phyloP scores from a whole-genome alignment of 2,113 vertebrate species.

The Excalfactoria chinensis region DNA sequence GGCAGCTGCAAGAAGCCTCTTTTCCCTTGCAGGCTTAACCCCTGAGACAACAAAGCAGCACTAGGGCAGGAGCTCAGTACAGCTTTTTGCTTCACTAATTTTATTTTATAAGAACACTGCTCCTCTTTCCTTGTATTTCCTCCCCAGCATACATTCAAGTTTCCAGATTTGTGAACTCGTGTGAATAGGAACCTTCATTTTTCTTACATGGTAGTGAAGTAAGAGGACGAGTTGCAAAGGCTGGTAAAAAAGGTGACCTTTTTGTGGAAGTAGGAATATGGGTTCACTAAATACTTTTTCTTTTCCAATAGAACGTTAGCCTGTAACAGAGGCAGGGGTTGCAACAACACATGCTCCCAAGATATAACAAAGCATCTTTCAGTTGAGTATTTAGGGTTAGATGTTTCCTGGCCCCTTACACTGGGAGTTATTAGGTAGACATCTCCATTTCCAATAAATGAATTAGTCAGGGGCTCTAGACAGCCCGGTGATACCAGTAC shows the following conservation, averaged over 20 bases:
- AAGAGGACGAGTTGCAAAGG: background rate
- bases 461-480: background rate
- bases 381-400: background rate
- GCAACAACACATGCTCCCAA: background rate
- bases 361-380: background rate
- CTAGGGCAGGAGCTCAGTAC: background rate
- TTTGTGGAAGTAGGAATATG: background rate
- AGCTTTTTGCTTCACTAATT: background rate
- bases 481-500: background rate
- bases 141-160: background rate
- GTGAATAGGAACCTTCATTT: background rate
- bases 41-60: background rate
- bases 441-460: background rate
- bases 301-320: background rate
- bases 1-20: background rate
- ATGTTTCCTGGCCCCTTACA: background rate
- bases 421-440: background rate
- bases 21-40: background rate
- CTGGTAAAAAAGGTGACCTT: background rate
- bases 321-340: background rate
- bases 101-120: background rate
- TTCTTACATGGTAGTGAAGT: background rate
- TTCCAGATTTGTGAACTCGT: background rate
- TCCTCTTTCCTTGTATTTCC: background rate
- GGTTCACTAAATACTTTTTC: background rate